A percentile compares a stretch with the other conserved stretches of the same genome.
These are phyloP conservation scores for Notolabrus celidotus DNA, from an alignment of 2,797 vertebrate genomes.

Conservation along the genomic window DNA sequence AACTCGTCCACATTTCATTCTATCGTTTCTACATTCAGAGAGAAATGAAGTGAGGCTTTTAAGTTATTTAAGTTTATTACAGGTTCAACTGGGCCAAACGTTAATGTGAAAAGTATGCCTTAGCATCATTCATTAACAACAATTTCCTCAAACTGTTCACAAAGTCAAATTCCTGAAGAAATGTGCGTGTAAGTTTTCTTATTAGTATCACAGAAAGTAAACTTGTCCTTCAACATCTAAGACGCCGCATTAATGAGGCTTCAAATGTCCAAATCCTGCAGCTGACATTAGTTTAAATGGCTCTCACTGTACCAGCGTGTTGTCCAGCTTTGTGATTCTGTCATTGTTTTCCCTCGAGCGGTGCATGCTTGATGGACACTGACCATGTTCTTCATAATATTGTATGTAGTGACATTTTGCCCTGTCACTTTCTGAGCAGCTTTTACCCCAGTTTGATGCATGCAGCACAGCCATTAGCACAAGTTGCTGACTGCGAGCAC, in stretches of 20 bases:
- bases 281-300: conserved; percentile 40
- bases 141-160: no score
- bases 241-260: conserved; percentile 7
- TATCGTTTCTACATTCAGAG: no score
- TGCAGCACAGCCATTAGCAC: conserved; percentile 46
- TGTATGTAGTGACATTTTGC: conserved; percentile 60
- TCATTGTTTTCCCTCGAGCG: conserved; percentile 48
- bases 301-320: neutral
- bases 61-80: no score
- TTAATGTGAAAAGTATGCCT: no score
- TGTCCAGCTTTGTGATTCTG: conserved; percentile 22
- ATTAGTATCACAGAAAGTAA: neutral
- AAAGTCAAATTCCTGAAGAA: no score
- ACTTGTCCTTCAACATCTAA: neutral
- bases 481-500: conserved; percentile 39
- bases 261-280: neutral
- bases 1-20: no score
- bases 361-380: conserved; percentile 44
- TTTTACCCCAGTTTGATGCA: conserved; percentile 22
- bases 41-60: no score
- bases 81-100: no score
- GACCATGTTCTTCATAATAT: conserved; percentile 25
- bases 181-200: no score
- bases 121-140: no score
- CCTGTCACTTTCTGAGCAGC: conserved; percentile 44